These are phyloP conservation scores for Alces alces DNA, from an alignment of 2,113 vertebrate genomes.

Conservation along the genomic window DNA sequence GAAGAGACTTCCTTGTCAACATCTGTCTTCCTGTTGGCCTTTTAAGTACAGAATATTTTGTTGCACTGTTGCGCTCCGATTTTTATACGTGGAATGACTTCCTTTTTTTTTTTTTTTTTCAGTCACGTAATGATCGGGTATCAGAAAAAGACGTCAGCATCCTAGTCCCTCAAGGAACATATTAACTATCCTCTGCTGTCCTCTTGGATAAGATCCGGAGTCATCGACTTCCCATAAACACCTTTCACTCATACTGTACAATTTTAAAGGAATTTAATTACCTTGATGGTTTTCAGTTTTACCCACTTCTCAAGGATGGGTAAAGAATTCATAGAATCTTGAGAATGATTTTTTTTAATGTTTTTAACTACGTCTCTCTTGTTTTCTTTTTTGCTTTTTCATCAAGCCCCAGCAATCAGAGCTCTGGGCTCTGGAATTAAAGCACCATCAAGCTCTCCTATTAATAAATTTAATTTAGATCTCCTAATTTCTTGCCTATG, in stretches of 20 bases:
- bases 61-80: slow-evolving; percentile 88
- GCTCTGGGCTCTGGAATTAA: slow-evolving; percentile 45
- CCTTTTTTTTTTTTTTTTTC: slow-evolving; percentile 83
- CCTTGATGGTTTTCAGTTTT: slow-evolving; percentile 53
- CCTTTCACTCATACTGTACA: slow-evolving; percentile 80
- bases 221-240: slow-evolving; percentile 88
- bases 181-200: slow-evolving; percentile 90
- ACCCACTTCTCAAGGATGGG: slow-evolving; percentile 30
- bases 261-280: slow-evolving; percentile 66
- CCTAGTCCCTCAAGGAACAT: slow-evolving; percentile 95
- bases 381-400: slow-evolving; percentile 33
- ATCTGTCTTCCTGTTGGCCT: slow-evolving; percentile 89
- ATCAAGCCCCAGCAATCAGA: slow-evolving; percentile 5
- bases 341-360: not conserved
- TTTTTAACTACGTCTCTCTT: slow-evolving; percentile 17
- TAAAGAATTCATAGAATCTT: slow-evolving; percentile 46
- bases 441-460: slow-evolving; percentile 55
- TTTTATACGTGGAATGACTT: slow-evolving; percentile 93
- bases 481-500: slow-evolving; percentile 58
- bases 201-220: slow-evolving; percentile 90
- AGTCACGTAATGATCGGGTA: slow-evolving; percentile 94
- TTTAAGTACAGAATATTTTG: slow-evolving; percentile 88
- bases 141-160: slow-evolving; percentile 96
- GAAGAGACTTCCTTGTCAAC: slow-evolving; percentile 82
- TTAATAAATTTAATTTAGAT: slow-evolving; percentile 72